A percentile compares a stretch with the other conserved stretches of the same genome.
These are phyloP conservation scores for Tenrec ecaudatus DNA, from an alignment of 2,113 vertebrate species.

Conservation along the genomic window DNA sequence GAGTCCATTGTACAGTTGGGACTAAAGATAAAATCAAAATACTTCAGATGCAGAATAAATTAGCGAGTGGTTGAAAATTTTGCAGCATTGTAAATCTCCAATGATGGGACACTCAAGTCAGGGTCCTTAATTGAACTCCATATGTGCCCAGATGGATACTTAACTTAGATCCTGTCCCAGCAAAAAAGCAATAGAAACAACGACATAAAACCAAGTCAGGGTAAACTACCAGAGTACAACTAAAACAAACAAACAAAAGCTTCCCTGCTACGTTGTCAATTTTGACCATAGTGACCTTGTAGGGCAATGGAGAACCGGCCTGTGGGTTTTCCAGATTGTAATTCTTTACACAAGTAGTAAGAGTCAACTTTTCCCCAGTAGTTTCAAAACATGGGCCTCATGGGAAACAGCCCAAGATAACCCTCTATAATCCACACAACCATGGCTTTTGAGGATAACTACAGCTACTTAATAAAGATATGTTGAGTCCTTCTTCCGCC, in stretches of 20 bases:
- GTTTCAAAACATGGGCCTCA: too few species aligned
- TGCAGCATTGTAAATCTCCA: too few species aligned
- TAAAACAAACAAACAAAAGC: too few species aligned
- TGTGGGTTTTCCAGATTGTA: too few species aligned
- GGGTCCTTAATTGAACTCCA: background rate
- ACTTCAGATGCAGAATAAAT: slow-evolving; percentile 42
- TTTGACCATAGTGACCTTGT: too few species aligned
- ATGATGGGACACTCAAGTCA: background rate
- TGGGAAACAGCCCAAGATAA: too few species aligned
- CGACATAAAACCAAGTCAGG: background rate
- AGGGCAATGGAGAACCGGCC: too few species aligned
- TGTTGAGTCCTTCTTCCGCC: background rate
- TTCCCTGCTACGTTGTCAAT: too few species aligned
- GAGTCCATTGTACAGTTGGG: background rate
- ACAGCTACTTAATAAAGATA: background rate
- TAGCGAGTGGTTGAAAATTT: background rate
- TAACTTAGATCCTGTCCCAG: background rate
- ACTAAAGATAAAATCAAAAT: background rate
- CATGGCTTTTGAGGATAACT: too few species aligned
- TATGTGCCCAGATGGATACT: background rate
- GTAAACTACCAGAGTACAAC: background rate
- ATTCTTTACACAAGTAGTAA: too few species aligned
- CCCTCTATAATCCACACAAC: too few species aligned
- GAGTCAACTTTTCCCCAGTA: too few species aligned
- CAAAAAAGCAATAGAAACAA: background rate